Evolutionary conservation across 1,140 invertebrate genomes (phyloP), one percentile per base, ranked within the genome.

Genomic region (Thaumetopoea pityocampa): DNA sequence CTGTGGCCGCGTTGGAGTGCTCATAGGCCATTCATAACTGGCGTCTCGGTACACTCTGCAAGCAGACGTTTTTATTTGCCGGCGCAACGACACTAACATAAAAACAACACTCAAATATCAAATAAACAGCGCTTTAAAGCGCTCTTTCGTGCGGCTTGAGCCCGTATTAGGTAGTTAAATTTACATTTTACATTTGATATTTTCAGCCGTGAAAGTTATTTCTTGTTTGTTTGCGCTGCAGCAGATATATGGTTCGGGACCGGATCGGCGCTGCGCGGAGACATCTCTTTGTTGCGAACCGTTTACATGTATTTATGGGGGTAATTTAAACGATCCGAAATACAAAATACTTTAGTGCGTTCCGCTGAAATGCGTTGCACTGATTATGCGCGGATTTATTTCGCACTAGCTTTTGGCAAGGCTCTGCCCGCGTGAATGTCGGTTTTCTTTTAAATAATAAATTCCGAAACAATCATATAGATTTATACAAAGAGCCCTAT

Each of bases 101-200:
- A 74, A 74, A 81, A 78, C 71, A 79, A 66, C 69, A 77, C 68
- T 77, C 66, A 73, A 74, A 73, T 69, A 45, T 59, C 57, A 73
- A 70, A 76, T 71, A 71, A 80, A 76, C 70, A 72, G 59, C 51
- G 64, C 60, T 78, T 78, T 72, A 70, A 67, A 73, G 63, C 67
- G 57, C 63, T 61, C 53, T 67, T 62, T 49, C 51, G 56, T 51
- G 12, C 46, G 45, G 57, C 63, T 71, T 63, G 62, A 62, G 43
- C 45, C 55, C 68, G 72, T 66, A 79, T 76, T 79, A 82, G 74
- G 74, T 77, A 70, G 70, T 82, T 81, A 82, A 77, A 77, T 79
- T 78, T 81, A 76, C 73, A 78, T 78, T 76, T 74, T 69, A 64
- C 68, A 70, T 72, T 74, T 74, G 67, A 74, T 72, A 72, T 65